Base-by-base conservation (phyloP, 2,113 vertebrate genomes). In the Beaufortia kweichowensis region DNA sequence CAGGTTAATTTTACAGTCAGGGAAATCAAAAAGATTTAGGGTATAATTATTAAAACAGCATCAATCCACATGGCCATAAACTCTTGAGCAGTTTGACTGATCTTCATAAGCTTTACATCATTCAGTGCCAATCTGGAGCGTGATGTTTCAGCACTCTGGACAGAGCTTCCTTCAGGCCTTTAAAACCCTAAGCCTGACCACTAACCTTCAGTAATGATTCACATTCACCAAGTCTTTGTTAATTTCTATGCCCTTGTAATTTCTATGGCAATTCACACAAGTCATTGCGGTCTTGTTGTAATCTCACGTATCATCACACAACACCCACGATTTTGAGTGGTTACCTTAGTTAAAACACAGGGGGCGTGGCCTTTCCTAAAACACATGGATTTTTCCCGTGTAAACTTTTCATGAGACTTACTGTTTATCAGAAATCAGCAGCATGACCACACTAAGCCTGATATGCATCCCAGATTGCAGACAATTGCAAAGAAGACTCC, bases 401-500 rank as follows among this genome's bases (percentile, higher is more conserved):
- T 82, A 84, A 80, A 31, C 43, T 73, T 83, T 84, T 66, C 10
- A 6, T 81, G 83, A 88, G 56, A 85, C 81, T 46, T 83, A 79
- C 61, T 67, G 85, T 83, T 87, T 88, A 86, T 78, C 50, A 73
- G 82, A 79, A 86, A 84, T 82, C 41, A 64, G 66, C 41, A 82
- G 68, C 85, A 86, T 81, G 87, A 83, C 80, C 82, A 83, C 79
- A 60, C 86, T 88, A 89, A 89, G 90, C 88, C 83, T 73, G 81
- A 3, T 63, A 84, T 68, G 74, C 87, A 87, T 88, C 87, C 89
- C 84, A 85, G 86, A 87, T 81, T 88, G 89, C 85, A 89, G 83
- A 85, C 90, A 93, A 90, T 90, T 90, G 81, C 85, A 84, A 81
- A 68, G 28, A 29, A 88, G 90, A 90, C 91, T 92, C 90, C 91